Percentiles rank a stretch among this genome's conserved stretches.
These are phyloP conservation scores for Melanaphis sacchari DNA, from an alignment of 1,140 invertebrate genomes.

Conservation along the genomic window DNA sequence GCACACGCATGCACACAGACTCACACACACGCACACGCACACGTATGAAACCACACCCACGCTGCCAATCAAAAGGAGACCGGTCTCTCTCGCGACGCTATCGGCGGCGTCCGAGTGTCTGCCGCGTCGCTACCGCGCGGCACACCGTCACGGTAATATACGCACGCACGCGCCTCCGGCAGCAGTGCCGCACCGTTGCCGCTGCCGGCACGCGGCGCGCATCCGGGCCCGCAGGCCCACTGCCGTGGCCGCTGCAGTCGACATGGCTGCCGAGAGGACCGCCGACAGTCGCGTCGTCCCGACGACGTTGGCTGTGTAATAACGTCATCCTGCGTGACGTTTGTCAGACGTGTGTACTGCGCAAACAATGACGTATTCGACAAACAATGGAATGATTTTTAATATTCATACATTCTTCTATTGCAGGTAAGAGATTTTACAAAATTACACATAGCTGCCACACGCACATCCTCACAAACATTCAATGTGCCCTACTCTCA, in stretches of 20 bases:
- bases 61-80: conserved; percentile 56
- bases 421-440: not conserved
- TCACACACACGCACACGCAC: not conserved
- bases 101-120: conserved; percentile 52
- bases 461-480: no score
- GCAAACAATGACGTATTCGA: not conserved
- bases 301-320: not conserved
- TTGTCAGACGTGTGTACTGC: not conserved
- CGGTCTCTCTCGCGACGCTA: conserved; percentile 19
- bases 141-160: not conserved
- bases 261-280: not conserved
- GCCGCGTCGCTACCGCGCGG: not conserved
- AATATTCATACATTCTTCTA: not conserved
- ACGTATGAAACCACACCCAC: conserved; percentile 50
- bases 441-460: not conserved
- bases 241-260: not conserved
- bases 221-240: conserved; percentile 27
- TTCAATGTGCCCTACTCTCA: no score
- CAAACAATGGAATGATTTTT: not conserved
- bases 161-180: not conserved
- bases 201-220: not conserved
- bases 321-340: not conserved
- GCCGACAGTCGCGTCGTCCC: not conserved
- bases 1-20: not conserved
- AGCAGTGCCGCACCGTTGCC: not conserved